A percentile compares a stretch with the other conserved stretches of the same genome.
These are phyloP conservation scores for Bombus huntii DNA, from an alignment of 1,140 invertebrate genomes.

Conservation along the genomic window DNA sequence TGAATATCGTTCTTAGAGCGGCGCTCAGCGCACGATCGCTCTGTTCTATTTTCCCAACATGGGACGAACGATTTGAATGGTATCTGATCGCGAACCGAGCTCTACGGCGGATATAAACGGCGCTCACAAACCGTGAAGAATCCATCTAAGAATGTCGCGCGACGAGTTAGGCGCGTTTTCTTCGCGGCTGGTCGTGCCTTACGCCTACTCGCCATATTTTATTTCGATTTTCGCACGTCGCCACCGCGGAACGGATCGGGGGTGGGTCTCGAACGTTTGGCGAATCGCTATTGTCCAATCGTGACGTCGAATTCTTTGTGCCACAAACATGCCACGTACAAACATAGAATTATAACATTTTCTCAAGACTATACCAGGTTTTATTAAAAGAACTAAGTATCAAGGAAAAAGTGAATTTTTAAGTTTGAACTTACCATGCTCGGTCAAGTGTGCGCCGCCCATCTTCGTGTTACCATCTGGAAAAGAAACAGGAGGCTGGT, in stretches of 20 bases:
- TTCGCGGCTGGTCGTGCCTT: constrained; percentile 54
- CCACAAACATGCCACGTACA: background rate
- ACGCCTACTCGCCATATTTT: constrained; percentile 18
- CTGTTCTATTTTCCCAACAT: constrained; percentile 39
- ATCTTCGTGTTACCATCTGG: constrained; percentile 80
- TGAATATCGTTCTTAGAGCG: constrained; percentile 53
- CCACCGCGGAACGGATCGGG: constrained; percentile 57
- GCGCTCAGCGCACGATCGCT: background rate
- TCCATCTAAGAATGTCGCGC: constrained; percentile 68
- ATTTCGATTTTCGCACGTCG: constrained; percentile 43
- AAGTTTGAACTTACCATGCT: constrained; percentile 81
- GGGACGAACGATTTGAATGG: constrained; percentile 69
- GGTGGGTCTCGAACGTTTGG: constrained; percentile 35
- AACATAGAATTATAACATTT: constrained; percentile 5
- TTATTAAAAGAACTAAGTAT: no score
- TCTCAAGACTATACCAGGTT: background rate
- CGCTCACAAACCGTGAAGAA: constrained; percentile 63
- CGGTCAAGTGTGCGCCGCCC: constrained; percentile 82
- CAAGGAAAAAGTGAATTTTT: background rate
- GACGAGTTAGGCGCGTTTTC: constrained; percentile 61
- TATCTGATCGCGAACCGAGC: constrained; percentile 60
- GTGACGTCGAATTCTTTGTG: constrained; percentile 9
- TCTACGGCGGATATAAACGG: constrained; percentile 60
- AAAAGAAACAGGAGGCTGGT: constrained; percentile 62
- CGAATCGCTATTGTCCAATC: constrained; percentile 56